phyloP scores from a whole-genome alignment of 2,113 vertebrate species.

The Strix aluco region DNA sequence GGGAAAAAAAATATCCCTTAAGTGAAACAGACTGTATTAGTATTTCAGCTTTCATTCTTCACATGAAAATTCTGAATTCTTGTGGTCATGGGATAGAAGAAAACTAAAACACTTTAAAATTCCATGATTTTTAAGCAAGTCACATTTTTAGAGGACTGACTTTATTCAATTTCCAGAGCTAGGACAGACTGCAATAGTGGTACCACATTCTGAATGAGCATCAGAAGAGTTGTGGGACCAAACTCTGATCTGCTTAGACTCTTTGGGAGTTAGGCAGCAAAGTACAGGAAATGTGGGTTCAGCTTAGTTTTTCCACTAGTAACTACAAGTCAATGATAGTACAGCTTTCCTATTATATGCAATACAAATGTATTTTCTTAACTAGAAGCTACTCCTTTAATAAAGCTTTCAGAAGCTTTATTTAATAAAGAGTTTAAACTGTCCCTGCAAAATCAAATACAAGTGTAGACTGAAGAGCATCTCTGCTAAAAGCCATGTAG shows the following conservation, averaged over 20 bases:
- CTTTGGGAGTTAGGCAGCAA: background rate
- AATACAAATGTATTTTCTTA: background rate
- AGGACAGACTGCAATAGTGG: background rate
- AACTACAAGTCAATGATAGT: background rate
- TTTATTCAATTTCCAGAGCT: background rate
- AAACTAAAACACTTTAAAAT: background rate
- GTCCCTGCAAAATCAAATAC: constrained; percentile 17
- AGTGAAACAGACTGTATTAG: background rate
- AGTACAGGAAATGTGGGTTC: background rate
- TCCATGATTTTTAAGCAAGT: background rate
- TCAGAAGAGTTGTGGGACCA: background rate
- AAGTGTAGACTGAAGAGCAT: background rate
- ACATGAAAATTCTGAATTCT: background rate
- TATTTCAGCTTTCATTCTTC: background rate
- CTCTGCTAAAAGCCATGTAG: background rate
- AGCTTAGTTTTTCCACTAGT: background rate
- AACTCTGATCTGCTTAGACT: background rate
- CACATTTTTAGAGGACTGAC: background rate
- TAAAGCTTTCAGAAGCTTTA: background rate
- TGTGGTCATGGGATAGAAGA: background rate
- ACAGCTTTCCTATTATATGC: background rate
- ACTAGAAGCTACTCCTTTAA: background rate
- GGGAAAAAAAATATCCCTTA: background rate
- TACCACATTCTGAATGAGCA: background rate
- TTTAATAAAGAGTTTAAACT: background rate